Base-by-base conservation (phyloP, 2,113 vertebrate genomes). In the Amphiprion ocellaris region DNA sequence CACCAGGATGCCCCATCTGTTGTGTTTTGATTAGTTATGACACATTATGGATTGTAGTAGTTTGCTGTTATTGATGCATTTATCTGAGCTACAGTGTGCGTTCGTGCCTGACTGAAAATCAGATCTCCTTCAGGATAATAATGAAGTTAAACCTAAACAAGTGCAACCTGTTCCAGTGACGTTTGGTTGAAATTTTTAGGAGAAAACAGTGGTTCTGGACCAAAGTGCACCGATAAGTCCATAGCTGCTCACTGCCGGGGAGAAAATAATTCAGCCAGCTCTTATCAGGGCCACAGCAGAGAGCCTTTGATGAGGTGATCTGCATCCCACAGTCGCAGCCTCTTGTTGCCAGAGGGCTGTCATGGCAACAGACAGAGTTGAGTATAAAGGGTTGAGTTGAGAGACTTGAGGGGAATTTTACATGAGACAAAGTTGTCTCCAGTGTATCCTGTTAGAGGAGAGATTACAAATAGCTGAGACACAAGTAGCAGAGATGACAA, bases 361-460 rank as follows among this genome's bases (percentile, higher is more conserved):
- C 78, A 87, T 87, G 75, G 81, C 52, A 85, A 80, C 78, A 68
- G 50, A 71, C 26, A 59, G 16, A 47, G 11, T 56, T 41, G 21
- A 68, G 33, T 24, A 41, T 21, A 62, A 19, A 58, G 28, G 28
- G 15, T 54, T 59, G 19, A 14, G 2, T 44, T 15, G 41, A 44
- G 41, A 44, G 11, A 52, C 44, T 72, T n/a, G 19, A 56, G 74
- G 30, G 49, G 28, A n/a, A 79, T 70, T 73, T 69, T 44, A 62
- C 44, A 76, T 23, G 21, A 72, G 66, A 23, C 53, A 6, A 33
- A 59, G 39, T 7, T 24, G 30, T 44, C 41, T 44, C 41, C 41
- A 26, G 17, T 55, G 11, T 52, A 19, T 60, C 16, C 3, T 44
- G 41, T 44, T 14, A 44, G 41, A 44, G 41, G 11, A 44, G 14